Percentiles rank a stretch among this genome's conserved stretches.
Conservation (phyloP, 2,888 invertebrate genomes). For the Eumerus sabulonum region DNA sequence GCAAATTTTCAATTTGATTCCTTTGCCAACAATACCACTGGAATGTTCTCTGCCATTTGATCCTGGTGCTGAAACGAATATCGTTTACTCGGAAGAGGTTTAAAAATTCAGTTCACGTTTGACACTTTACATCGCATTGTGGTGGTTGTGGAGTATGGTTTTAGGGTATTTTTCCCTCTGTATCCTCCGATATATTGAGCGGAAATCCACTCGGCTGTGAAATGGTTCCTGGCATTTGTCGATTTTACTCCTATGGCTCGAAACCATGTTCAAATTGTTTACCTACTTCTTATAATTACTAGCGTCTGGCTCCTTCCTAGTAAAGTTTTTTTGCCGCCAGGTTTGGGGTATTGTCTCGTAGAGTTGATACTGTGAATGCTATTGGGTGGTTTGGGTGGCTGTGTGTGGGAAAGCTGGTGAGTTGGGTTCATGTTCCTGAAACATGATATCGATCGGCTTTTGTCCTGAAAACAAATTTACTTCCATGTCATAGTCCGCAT, state of each 20-base stretch:
- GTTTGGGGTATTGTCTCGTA: no score
- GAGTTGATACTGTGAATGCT: conserved; percentile 28
- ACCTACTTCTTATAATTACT: no score
- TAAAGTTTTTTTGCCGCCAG: no score
- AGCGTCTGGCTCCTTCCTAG: no score
- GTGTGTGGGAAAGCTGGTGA: neutral
- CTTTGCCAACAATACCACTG: neutral
- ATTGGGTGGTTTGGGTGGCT: conserved; percentile 25
- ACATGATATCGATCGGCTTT: conserved; percentile 63
- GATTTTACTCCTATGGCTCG: no score
- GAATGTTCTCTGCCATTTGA: conserved; percentile 3
- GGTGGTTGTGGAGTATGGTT: conserved; percentile 36
- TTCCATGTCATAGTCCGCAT: conserved; percentile 67
- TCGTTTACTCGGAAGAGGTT: conserved; percentile 57
- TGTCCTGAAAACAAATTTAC: conserved; percentile 65
- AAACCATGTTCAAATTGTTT: no score
- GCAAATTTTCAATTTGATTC: conserved; percentile 32
- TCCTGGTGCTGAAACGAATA: conserved; percentile 45
- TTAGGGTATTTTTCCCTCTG: conserved; percentile 37
- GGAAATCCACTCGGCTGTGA: conserved; percentile 51
- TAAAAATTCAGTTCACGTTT: conserved; percentile 62
- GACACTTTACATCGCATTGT: conserved; percentile 60
- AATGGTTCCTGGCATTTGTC: conserved; percentile 17
- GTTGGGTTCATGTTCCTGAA: conserved; percentile 42
- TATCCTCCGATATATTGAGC: conserved; percentile 44